These are phyloP conservation scores for Arbacia lixula DNA, from an alignment of 53 echinoderm and acorn worm genomes.

Conservation along the genomic window DNA sequence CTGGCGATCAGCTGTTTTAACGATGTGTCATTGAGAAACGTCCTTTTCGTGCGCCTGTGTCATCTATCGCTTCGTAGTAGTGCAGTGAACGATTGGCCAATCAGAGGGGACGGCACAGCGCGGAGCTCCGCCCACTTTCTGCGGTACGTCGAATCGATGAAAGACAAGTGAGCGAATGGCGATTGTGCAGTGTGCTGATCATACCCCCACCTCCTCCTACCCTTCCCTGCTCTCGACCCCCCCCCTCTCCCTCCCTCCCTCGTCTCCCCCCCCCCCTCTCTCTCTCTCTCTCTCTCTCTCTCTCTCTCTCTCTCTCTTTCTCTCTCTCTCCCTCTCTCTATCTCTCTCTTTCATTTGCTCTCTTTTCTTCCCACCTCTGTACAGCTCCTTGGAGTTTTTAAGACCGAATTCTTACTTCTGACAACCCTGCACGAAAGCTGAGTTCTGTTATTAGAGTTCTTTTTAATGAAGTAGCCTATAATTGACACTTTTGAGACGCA, in stretches of 20 bases:
- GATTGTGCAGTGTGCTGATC: background rate
- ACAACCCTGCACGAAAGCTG: no score
- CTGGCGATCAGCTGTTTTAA: background rate
- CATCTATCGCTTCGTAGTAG: no score
- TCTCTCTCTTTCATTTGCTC: background rate
- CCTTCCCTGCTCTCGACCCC: background rate
- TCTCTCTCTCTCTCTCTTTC: background rate
- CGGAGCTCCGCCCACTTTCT: background rate
- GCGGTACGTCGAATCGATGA: no score
- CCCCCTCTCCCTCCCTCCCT: background rate
- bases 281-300: background rate
- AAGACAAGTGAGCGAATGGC: background rate
- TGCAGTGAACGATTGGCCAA: background rate
- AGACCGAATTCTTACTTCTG: no score
- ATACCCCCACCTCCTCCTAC: background rate
- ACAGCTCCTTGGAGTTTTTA: no score
- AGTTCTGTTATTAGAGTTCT: no score
- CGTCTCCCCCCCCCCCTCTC: background rate
- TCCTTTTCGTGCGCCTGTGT: slow-evolving; percentile 17
- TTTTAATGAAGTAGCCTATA: no score
- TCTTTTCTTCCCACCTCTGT: background rate
- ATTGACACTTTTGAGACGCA: no score
- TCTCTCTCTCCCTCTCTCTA: background rate
- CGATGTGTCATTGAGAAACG: slow-evolving; percentile 8
- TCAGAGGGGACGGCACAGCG: background rate